These are phyloP conservation scores for Ommatoiulus sabulosus DNA, from an alignment of 2,888 invertebrate species.

Conservation along the genomic window DNA sequence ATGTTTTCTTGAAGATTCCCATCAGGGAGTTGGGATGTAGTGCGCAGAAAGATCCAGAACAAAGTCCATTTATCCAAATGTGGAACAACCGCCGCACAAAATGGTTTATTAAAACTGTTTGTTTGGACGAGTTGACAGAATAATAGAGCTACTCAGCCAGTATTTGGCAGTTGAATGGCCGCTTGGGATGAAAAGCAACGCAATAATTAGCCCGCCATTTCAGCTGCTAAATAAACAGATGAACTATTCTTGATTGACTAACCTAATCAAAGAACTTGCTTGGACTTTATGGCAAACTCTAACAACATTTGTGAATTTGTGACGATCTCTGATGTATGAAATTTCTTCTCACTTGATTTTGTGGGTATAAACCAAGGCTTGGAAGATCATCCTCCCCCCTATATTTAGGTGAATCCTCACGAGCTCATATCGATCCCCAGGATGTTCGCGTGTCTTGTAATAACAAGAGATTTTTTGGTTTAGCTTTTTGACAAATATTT, in stretches of 20 bases:
- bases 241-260: no score
- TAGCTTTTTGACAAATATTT: slow-evolving; percentile 26
- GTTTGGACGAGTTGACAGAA: background rate
- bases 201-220: no score
- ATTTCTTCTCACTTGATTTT: background rate
- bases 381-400: background rate
- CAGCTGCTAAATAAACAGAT: no score
- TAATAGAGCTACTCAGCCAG: no score
- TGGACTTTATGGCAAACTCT: background rate
- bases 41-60: background rate
- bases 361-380: background rate
- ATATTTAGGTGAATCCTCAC: slow-evolving; percentile 6
- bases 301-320: no score
- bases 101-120: background rate
- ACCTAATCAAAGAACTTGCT: no score
- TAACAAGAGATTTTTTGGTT: slow-evolving; percentile 39
- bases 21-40: background rate
- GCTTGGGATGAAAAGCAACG: no score
- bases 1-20: slow-evolving; percentile 3
- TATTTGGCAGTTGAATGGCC: no score
- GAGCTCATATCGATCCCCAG: background rate
- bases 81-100: background rate
- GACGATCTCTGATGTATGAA: no score
- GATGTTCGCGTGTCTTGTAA: background rate
- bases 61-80: background rate